Percentiles rank a stretch among this genome's conserved stretches.
phyloP scores from a whole-genome alignment of 2,888 invertebrate species.

The Andrena trimmerana region DNA sequence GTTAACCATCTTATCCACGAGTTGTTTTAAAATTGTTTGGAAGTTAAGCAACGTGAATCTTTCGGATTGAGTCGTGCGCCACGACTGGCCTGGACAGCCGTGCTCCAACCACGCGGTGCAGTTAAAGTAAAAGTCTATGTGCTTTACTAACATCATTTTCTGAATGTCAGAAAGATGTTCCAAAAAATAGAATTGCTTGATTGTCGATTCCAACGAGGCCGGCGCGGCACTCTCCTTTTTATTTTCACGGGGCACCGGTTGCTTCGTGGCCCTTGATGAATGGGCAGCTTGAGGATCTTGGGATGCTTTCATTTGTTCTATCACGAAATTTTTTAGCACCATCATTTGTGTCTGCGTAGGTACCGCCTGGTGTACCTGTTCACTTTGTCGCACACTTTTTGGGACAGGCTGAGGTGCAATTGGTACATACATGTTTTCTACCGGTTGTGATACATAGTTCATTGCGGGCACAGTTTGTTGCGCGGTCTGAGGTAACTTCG shows the following conservation, averaged over 20 bases:
- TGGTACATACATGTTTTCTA: not conserved
- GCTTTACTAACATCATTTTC: constrained; percentile 26
- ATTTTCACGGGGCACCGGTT: not conserved
- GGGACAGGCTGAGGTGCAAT: not conserved
- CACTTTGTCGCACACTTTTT: not conserved
- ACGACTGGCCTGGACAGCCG: constrained; percentile 5
- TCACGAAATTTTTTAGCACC: not conserved
- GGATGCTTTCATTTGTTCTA: not conserved
- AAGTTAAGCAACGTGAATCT: constrained; percentile 32
- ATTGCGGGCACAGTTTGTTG: constrained; percentile 1
- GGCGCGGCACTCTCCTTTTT: not conserved
- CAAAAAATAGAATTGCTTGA: constrained; percentile 12
- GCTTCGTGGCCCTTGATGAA: not conserved
- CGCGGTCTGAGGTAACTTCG: not conserved
- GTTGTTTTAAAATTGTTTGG: constrained; percentile 28
- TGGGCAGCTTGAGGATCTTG: not conserved
- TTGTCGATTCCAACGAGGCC: constrained; percentile 26
- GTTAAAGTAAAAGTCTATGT: constrained; percentile 31
- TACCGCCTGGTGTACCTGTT: not conserved
- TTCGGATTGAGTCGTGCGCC: constrained; percentile 16
- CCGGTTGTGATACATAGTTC: not conserved
- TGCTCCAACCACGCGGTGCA: constrained; percentile 34
- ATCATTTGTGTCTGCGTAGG: too few relatives aligned
- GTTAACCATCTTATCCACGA: constrained; percentile 22
- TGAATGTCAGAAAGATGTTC: constrained; percentile 34